These are phyloP conservation scores for Rynchops niger DNA, from an alignment of 2,113 vertebrate genomes.

Conservation along the genomic window DNA sequence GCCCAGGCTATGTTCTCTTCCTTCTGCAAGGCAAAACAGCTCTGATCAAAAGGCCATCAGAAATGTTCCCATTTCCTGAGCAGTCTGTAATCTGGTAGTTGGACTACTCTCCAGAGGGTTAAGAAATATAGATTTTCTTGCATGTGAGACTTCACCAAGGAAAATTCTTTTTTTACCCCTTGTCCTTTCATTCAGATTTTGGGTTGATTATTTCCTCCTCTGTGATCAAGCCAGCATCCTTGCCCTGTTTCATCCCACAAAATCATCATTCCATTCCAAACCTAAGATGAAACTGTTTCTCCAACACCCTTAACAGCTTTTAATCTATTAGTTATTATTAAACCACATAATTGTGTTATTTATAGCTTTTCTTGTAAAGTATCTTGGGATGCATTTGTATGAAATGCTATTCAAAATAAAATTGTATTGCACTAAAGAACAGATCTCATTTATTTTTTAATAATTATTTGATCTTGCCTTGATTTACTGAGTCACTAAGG, in stretches of 20 bases:
- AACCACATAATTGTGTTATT: conserved; percentile 48
- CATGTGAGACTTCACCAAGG: neutral
- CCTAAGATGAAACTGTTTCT: neutral
- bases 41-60: neutral
- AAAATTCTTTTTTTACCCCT: neutral
- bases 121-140: neutral
- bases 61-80: neutral
- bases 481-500: conserved; percentile 55
- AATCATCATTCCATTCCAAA: neutral
- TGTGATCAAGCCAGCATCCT: neutral
- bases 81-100: neutral
- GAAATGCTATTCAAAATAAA: conserved; percentile 33
- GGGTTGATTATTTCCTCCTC: neutral
- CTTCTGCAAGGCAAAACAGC: neutral
- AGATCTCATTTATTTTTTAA: conserved; percentile 62
- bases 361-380: conserved; percentile 28
- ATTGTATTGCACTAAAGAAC: conserved; percentile 22
- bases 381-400: conserved; percentile 23
- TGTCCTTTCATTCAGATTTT: neutral
- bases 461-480: conserved; percentile 55
- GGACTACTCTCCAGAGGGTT: neutral
- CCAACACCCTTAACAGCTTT: neutral
- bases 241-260: neutral
- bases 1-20: neutral
- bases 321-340: conserved; percentile 60